phyloP scores from a whole-genome alignment of 2,888 invertebrate genomes.

The Lomographa bimaculata region DNA sequence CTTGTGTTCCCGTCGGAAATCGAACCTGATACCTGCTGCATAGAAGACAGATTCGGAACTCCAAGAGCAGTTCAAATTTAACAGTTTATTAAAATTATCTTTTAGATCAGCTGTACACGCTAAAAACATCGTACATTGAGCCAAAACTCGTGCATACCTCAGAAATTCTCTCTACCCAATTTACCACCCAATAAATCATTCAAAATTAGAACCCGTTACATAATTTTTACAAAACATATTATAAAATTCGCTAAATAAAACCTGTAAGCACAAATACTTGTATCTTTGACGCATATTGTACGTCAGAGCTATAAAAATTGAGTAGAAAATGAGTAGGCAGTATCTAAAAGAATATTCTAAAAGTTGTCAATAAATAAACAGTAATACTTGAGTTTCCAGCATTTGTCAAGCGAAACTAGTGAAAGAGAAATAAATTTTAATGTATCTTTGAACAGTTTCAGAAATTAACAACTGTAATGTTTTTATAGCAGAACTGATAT shows the following conservation, averaged over 20 bases:
- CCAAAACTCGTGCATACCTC: no score
- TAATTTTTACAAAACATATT: conserved; percentile 20
- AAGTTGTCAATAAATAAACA: conserved; percentile 23
- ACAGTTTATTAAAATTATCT: no score
- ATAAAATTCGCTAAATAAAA: conserved; percentile 26
- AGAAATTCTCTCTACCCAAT: conserved; percentile 3
- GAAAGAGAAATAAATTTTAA: conserved; percentile 3
- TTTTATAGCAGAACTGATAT: no score
- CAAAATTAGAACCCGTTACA: conserved; percentile 16
- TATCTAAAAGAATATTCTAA: conserved; percentile 2
- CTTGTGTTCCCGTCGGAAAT: no score
- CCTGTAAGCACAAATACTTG: conserved; percentile 19
- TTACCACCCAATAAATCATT: conserved; percentile 15
- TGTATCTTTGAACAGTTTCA: no score
- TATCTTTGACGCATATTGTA: conserved; percentile 26
- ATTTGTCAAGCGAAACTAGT: neutral
- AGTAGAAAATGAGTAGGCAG: conserved; percentile 16
- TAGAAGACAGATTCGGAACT: no score
- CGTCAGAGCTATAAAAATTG: conserved; percentile 28
- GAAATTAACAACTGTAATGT: no score
- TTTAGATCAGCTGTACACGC: no score
- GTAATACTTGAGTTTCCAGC: conserved; percentile 1
- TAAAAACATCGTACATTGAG: no score
- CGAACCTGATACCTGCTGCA: no score
- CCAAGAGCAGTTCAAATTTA: no score